Evolutionary conservation across 1,140 invertebrate genomes (phyloP).

Genomic region (Rhopalosiphum maidis): DNA sequence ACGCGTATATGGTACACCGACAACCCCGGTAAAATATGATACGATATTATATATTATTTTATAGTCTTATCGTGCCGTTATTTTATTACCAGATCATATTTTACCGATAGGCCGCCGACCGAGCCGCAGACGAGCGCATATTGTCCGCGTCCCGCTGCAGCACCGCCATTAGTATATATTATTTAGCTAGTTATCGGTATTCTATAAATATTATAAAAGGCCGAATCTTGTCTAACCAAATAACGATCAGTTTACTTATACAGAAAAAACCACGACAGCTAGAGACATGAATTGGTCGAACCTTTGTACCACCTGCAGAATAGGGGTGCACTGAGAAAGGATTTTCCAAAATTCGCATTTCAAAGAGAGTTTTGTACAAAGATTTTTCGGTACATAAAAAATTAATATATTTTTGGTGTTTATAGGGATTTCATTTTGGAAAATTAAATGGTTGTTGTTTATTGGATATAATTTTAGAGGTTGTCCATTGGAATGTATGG

Average conservation of each 20-base stretch:
- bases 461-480: not conserved
- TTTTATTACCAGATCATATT: conserved; percentile 37
- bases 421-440: not conserved
- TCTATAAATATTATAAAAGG: not conserved
- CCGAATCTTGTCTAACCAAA: not conserved
- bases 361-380: not conserved
- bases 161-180: not conserved
- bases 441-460: not conserved
- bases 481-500: no score
- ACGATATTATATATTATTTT: not conserved
- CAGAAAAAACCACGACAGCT: not conserved
- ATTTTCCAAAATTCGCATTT: not conserved
- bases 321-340: not conserved
- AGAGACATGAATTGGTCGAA: not conserved
- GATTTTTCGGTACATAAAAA: not conserved
- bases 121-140: not conserved
- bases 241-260: not conserved
- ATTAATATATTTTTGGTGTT: not conserved
- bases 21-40: not conserved
- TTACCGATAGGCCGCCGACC: not conserved
- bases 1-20: not conserved
- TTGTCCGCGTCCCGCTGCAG: not conserved
- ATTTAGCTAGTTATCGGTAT: no score
- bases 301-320: not conserved
- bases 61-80: not conserved